phyloP scores from a whole-genome alignment of 64 coral and sea anemone species.

The Anthopleura sola region DNA sequence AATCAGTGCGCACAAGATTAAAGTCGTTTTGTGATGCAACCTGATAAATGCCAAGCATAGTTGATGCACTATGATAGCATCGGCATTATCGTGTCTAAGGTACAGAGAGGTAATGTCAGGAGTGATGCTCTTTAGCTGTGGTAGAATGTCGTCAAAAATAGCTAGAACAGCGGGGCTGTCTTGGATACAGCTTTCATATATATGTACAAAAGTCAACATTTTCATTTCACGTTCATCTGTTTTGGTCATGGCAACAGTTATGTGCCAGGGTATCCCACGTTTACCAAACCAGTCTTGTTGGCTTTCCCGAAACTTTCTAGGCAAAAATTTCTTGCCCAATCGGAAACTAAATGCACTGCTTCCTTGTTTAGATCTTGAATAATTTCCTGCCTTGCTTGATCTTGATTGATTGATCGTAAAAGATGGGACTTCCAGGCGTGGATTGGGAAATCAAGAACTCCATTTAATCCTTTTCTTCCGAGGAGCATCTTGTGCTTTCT shows the following conservation, averaged over 20 bases:
- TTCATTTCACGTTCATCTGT: background rate
- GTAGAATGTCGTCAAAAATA: background rate
- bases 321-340: too few species aligned
- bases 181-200: constrained; percentile 18
- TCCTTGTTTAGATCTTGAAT: background rate
- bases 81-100: constrained; percentile 9
- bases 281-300: constrained; percentile 35
- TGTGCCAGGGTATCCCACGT: constrained; percentile 29
- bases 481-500: background rate
- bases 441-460: constrained; percentile 10
- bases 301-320: background rate
- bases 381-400: background rate
- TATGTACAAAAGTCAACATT: background rate
- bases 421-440: constrained; percentile 36
- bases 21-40: background rate
- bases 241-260: constrained; percentile 7
- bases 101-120: background rate
- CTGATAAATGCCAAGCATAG: background rate
- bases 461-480: constrained; percentile 13
- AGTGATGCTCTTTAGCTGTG: background rate
- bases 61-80: constrained; percentile 13
- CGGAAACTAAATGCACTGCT: background rate
- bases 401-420: background rate
- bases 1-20: background rate
- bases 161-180: constrained; percentile 12